Percentiles rank a stretch among this genome's conserved stretches.
phyloP scores from a whole-genome alignment of 2,888 invertebrate species.

The Leptinotarsa peninsularis region DNA sequence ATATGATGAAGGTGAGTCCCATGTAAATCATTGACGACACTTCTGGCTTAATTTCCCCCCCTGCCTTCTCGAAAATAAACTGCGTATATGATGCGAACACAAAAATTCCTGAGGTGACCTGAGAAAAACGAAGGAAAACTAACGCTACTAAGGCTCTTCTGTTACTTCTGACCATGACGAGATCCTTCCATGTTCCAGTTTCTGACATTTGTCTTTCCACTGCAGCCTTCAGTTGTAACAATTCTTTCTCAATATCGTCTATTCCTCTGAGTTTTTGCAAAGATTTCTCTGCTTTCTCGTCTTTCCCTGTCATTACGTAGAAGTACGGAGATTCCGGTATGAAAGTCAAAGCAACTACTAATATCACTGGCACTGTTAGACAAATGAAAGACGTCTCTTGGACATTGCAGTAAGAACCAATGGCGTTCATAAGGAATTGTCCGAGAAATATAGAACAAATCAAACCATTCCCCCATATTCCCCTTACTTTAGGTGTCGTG shows the following conservation, averaged over 20 bases:
- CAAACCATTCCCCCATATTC: conserved; percentile 53
- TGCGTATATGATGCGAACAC: conserved; percentile 54
- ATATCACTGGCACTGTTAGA: conserved; percentile 70
- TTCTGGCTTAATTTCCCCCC: conserved; percentile 53
- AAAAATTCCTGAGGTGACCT: conserved; percentile 53
- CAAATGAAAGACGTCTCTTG: conserved; percentile 69
- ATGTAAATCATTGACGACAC: conserved; percentile 47
- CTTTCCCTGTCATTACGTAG: conserved; percentile 45
- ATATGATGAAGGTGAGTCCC: conserved; percentile 40
- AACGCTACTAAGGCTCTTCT: conserved; percentile 52
- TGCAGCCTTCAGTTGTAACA: conserved; percentile 44
- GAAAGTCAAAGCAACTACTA: conserved; percentile 69
- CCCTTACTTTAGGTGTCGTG: conserved; percentile 29
- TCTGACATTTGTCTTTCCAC: conserved; percentile 55
- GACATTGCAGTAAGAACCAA: conserved; percentile 71
- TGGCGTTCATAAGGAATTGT: conserved; percentile 63
- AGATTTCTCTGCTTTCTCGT: conserved; percentile 44
- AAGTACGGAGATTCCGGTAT: conserved; percentile 70
- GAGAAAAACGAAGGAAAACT: conserved; percentile 51
- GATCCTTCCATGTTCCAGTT: conserved; percentile 53
- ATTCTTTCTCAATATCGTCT: conserved; percentile 49
- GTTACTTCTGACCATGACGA: conserved; percentile 51
- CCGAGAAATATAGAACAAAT: conserved; percentile 52
- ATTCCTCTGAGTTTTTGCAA: conserved; percentile 46
- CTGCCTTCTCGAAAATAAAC: conserved; percentile 56